Conservation (phyloP, 1,140 invertebrate genomes). For the Papilio aristodemus region DNA sequence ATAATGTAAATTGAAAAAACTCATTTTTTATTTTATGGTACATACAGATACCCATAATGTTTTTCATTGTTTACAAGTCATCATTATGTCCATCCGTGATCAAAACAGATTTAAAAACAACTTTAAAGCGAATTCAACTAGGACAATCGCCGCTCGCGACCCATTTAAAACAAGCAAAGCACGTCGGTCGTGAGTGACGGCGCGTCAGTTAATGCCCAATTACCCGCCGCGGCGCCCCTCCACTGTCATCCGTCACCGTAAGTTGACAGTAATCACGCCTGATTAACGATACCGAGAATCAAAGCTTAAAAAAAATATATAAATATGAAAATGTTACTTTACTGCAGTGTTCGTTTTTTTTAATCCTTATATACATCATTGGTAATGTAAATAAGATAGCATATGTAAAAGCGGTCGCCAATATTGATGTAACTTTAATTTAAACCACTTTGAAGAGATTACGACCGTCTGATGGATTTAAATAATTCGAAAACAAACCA, state of each 20-base stretch:
- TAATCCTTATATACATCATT: too few relatives aligned
- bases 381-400: too few relatives aligned
- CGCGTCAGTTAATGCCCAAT: constrained; percentile 64
- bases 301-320: constrained; percentile 9
- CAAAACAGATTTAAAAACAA: too few relatives aligned
- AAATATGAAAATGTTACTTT: not conserved
- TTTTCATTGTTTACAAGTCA: too few relatives aligned
- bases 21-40: too few relatives aligned
- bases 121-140: too few relatives aligned
- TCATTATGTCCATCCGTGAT: too few relatives aligned
- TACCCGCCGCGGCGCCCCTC: constrained; percentile 40
- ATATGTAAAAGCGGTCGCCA: too few relatives aligned
- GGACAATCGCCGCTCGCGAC: not conserved
- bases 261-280: constrained; percentile 21
- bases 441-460: not conserved
- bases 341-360: not conserved
- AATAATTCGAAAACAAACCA: constrained; percentile 25
- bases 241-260: constrained; percentile 15
- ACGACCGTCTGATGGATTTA: not conserved
- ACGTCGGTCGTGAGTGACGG: constrained; percentile 39
- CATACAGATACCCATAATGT: too few relatives aligned
- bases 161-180: not conserved
- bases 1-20: too few relatives aligned
- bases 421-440: too few relatives aligned
- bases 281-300: constrained; percentile 20